Percentiles rank a stretch among this genome's conserved stretches.
Evolutionary conservation across 2,888 invertebrate genomes (phyloP).

Genomic region (Ophion ventricosus): DNA sequence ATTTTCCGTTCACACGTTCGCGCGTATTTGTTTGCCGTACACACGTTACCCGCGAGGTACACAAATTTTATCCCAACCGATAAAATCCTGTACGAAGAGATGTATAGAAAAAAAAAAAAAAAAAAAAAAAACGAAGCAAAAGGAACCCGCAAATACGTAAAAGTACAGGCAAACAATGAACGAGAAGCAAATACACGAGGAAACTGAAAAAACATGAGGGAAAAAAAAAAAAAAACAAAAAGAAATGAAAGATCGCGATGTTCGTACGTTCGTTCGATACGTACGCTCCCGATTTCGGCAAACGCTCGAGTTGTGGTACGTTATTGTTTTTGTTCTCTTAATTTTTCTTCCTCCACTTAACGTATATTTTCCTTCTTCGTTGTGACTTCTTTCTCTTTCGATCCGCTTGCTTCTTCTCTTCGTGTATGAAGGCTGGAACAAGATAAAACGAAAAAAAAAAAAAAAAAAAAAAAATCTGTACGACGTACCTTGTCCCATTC

Average conservation of each 20-base stretch:
- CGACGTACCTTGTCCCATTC: conserved; percentile 80
- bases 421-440: conserved; percentile 69
- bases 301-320: conserved; percentile 62
- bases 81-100: conserved; percentile 2
- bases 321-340: conserved; percentile 44
- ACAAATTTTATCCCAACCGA: conserved; percentile 12
- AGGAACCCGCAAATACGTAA: conserved; percentile 12
- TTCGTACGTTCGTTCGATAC: conserved; percentile 75
- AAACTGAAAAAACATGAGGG: conserved; percentile 4
- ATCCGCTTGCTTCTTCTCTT: conserved; percentile 40
- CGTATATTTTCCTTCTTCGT: conserved; percentile 3
- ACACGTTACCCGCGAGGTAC: conserved; percentile 6
- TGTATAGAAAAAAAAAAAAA: background rate
- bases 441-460: conserved; percentile 41
- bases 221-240: conserved; percentile 13
- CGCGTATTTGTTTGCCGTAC: conserved; percentile 4
- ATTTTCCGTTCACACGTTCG: conserved; percentile 23
- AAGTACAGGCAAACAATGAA: background rate
- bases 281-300: conserved; percentile 74
- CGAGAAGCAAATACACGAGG: conserved; percentile 13
- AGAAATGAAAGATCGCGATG: conserved; percentile 67
- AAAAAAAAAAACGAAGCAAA: background rate
- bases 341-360: background rate
- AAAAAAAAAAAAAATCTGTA: conserved; percentile 73
- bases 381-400: conserved; percentile 3